A percentile compares a stretch with the other conserved stretches of the same genome.
Evolutionary conservation across 2,113 vertebrate species (phyloP).

Genomic region (Condylura cristata): DNA sequence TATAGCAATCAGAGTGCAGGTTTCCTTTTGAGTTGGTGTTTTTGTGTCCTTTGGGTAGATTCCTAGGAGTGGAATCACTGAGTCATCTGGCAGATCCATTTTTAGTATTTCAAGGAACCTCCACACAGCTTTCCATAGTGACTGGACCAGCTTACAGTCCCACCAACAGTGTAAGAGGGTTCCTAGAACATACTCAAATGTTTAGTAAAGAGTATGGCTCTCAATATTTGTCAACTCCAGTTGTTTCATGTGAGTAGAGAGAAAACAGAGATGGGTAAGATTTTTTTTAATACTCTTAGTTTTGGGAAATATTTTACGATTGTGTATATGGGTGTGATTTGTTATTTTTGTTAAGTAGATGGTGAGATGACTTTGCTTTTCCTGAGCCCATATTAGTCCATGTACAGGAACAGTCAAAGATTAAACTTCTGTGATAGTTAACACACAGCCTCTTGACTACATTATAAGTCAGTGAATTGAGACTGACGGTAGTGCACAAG

Average conservation of each 20-base stretch:
- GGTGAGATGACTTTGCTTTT: not conserved
- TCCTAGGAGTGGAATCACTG: too few species aligned
- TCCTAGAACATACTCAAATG: not conserved
- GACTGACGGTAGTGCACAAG: not conserved
- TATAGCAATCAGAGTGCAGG: too few species aligned
- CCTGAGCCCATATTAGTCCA: not conserved
- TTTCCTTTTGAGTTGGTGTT: too few species aligned
- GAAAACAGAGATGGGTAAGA: not conserved
- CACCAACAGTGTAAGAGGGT: too few species aligned
- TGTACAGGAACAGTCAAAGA: not conserved
- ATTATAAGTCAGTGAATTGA: not conserved
- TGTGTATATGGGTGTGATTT: not conserved
- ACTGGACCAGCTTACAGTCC: too few species aligned
- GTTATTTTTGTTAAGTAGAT: not conserved
- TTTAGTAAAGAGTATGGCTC: not conserved
- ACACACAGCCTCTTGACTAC: not conserved
- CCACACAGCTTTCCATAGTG: too few species aligned
- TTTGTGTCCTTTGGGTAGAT: too few species aligned
- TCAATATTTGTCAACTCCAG: not conserved
- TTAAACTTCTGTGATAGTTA: conserved; percentile 9
- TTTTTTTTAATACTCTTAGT: not conserved
- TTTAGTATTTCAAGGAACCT: too few species aligned
- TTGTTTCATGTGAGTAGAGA: not conserved
- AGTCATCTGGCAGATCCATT: too few species aligned
- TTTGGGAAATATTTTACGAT: not conserved